Conservation (phyloP, 1,140 invertebrate genomes). For the Planococcus citri region DNA sequence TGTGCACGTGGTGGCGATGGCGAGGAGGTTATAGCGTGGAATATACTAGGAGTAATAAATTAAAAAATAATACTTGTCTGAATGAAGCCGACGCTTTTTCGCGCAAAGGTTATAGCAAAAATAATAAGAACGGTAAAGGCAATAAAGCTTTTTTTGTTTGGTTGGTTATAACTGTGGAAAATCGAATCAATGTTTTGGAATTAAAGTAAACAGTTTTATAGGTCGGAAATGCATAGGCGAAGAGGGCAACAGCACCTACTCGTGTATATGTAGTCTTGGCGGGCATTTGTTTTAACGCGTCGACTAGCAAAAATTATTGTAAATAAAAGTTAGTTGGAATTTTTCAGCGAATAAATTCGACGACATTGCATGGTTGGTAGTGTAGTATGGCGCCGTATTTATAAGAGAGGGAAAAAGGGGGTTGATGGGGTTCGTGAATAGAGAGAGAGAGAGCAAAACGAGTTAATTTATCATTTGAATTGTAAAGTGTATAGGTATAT, state of each 20-base stretch:
- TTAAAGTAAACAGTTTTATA: constrained; percentile 14
- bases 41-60: neutral
- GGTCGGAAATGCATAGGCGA: neutral
- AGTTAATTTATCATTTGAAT: constrained; percentile 4
- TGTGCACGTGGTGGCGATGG: too few species aligned
- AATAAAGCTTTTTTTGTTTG: neutral
- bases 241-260: too few species aligned
- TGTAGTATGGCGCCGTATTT: too few species aligned
- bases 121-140: constrained; percentile 6
- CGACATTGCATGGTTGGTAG: too few species aligned
- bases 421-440: too few species aligned
- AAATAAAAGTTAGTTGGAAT: neutral
- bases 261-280: neutral
- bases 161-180: constrained; percentile 13
- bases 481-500: neutral
- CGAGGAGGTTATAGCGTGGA: too few species aligned
- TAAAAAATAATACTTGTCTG: constrained; percentile 6
- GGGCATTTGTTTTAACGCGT: neutral
- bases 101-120: neutral
- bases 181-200: constrained; percentile 19
- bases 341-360: constrained; percentile 6
- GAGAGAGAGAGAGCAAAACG: neutral
- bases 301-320: neutral
- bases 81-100: neutral
- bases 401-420: too few species aligned